Base-by-base conservation (phyloP, 2,113 vertebrate genomes). In the Felis catus region DNA sequence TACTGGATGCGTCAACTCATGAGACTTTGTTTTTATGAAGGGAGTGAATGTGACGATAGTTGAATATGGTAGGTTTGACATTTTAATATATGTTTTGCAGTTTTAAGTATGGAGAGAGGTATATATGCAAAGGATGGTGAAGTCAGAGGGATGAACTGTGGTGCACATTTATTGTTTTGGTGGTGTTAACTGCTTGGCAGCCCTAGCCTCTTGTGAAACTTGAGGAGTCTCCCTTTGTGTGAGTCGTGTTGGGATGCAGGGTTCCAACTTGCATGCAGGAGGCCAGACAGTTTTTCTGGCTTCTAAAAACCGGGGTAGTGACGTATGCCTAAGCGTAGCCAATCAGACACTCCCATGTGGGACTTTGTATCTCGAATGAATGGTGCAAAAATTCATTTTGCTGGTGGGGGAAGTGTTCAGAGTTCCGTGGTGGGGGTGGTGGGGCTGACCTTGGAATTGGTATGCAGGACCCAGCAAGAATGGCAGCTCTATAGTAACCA, bases 381-480 rank as follows among this genome's bases (percentile, higher is more conserved):
- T 41, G 45, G 74, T 48, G 16, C 10, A 71, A 73, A 83, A 36
- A 8, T 58, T 27, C 51, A 82, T 91, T 78, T 51, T 83, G 39
- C 27, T 29, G 21, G 5, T 9, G 41, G 15, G 15, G 21, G 27
- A 79, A 58, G 55, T 31, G 36, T 19, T 88, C 21, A 53, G 48
- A 79, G 65, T 33, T 91, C 53, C 51, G 0, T 61, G 18, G 4
- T 63, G 11, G 19, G 36, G 36, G 61, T 1, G 39, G 39, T 11
- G 51, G 39, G 5, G 7, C 29, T 18, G 51, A 27, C 55, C 70
- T 27, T 55, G 41, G n/a, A 7, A 13, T 31, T 33, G 21, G 21
- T 9, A 0, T 1, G 2, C 8, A 23, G 23, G 14, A 1, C 39
- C 27, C 79, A 13, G 79, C 3, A 39, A n/a, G 1, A 15, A 31